Evolutionary conservation across 2,888 invertebrate species (phyloP).

Genomic region (Sinohyriopsis cumingii): DNA sequence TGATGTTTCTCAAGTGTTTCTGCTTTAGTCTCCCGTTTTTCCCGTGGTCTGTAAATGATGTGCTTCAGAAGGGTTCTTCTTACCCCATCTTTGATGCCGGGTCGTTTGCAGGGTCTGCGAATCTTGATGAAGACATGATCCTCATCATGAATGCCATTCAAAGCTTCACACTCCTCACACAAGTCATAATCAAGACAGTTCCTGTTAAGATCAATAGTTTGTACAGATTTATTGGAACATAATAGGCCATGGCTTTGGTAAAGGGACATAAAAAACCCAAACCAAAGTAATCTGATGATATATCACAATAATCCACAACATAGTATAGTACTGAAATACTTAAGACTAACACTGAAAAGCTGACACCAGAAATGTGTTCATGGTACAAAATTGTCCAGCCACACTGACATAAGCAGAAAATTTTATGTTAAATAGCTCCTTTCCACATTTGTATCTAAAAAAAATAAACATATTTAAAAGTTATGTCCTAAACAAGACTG

Average conservation of each 20-base stretch:
- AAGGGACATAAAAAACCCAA: neutral
- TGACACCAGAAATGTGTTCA: too few species aligned
- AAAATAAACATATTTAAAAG: too few species aligned
- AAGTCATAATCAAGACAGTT: constrained; percentile 71
- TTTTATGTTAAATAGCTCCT: too few species aligned
- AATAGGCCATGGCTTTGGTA: too few species aligned
- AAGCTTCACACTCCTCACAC: constrained; percentile 68
- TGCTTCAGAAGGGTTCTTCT: constrained; percentile 49
- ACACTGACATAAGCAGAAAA: too few species aligned
- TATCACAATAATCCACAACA: neutral
- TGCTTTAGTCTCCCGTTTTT: constrained; percentile 16
- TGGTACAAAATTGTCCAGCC: too few species aligned
- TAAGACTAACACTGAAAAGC: neutral
- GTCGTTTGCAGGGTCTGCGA: constrained; percentile 50
- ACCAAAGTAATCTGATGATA: neutral
- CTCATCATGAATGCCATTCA: constrained; percentile 56
- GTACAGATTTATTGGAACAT: too few species aligned
- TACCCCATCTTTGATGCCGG: constrained; percentile 37
- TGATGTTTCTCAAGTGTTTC: neutral
- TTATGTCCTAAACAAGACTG: too few species aligned
- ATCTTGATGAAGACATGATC: constrained; percentile 70
- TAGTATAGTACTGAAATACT: neutral
- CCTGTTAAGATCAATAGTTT: constrained; percentile 39
- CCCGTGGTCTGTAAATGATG: constrained; percentile 37
- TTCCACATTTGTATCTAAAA: too few species aligned